These are phyloP conservation scores for Pyrocephalus nanus DNA, from an alignment of 2,797 vertebrate genomes.

Conservation along the genomic window DNA sequence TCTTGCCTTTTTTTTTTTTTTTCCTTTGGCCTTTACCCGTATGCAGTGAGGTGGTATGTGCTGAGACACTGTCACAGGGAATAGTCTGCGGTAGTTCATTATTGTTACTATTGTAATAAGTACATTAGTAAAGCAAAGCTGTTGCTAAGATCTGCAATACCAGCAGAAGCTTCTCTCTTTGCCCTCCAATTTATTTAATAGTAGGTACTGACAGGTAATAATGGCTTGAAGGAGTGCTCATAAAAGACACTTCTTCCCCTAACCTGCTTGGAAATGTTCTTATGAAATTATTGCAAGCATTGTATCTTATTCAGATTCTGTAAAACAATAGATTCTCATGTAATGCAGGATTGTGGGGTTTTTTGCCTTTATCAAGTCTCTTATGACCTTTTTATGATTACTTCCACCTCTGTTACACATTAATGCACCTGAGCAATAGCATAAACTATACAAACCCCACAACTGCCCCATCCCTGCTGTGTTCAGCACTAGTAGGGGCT, in stretches of 20 bases:
- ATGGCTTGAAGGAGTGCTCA: background rate
- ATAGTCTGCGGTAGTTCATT: background rate
- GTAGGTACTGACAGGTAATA: background rate
- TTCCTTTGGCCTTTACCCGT: background rate
- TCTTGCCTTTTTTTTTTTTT: no score
- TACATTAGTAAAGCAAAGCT: background rate
- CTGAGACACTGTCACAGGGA: background rate
- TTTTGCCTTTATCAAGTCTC: background rate
- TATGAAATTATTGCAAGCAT: background rate
- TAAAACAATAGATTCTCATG: background rate
- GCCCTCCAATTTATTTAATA: background rate
- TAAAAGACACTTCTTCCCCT: background rate
- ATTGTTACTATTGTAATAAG: background rate
- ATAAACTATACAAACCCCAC: background rate
- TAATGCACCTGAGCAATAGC: background rate
- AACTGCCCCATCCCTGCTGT: background rate
- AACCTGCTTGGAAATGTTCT: slow-evolving; percentile 2
- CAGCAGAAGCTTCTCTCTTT: background rate
- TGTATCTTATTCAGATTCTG: background rate
- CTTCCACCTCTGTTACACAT: background rate
- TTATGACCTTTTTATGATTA: background rate
- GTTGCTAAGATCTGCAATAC: background rate
- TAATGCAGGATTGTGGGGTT: background rate
- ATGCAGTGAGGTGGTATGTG: background rate
- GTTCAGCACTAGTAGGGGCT: background rate